Conservation (phyloP, 2,888 invertebrate genomes). For the Chirona hameri region DNA sequence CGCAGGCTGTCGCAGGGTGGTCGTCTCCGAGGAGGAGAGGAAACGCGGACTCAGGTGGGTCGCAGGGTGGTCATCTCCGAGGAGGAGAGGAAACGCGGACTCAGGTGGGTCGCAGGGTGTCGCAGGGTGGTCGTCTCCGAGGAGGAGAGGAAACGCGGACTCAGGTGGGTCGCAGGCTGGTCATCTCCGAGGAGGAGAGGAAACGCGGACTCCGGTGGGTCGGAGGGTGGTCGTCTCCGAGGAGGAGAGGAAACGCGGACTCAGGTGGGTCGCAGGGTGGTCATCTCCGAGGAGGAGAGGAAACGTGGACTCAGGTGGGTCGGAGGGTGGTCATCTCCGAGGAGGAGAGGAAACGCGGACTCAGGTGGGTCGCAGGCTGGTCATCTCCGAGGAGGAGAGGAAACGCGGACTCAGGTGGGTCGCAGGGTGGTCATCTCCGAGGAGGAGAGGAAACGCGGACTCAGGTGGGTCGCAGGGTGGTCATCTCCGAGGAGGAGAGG, state of each 20-base stretch:
- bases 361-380: conserved; percentile 54
- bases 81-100: conserved; percentile 57
- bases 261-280: conserved; percentile 54
- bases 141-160: conserved; percentile 57
- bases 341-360: conserved; percentile 57
- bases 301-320: conserved; percentile 54
- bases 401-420: conserved; percentile 54
- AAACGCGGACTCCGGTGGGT: conserved; percentile 54
- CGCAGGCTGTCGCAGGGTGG: no score
- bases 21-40: conserved; percentile 58
- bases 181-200: conserved; percentile 58
- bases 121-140: conserved; percentile 65
- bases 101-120: conserved; percentile 42
- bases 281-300: conserved; percentile 58
- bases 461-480: conserved; percentile 54
- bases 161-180: conserved; percentile 54
- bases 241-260: conserved; percentile 57
- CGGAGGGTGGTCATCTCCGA: conserved; percentile 63
- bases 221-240: conserved; percentile 63
- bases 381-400: conserved; percentile 58
- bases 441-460: conserved; percentile 57
- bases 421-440: conserved; percentile 64
- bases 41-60: conserved; percentile 54
- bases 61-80: conserved; percentile 64
- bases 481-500: conserved; percentile 58